Conservation (phyloP, 2,113 vertebrate genomes). For the Glareola pratincola region DNA sequence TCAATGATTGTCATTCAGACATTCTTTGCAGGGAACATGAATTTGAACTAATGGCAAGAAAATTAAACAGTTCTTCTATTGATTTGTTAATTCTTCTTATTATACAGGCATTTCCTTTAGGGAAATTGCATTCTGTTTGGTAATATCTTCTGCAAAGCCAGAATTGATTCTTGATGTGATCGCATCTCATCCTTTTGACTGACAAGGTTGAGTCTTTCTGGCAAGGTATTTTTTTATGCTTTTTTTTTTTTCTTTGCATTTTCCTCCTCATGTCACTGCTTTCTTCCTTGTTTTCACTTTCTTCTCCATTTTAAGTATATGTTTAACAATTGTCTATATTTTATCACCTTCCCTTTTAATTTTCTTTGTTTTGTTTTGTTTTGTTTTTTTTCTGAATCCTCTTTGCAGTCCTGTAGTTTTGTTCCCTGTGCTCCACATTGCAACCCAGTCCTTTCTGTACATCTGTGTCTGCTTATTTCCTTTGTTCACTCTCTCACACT, state of each 20-base stretch:
- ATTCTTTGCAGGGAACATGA: neutral
- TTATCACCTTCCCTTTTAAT: neutral
- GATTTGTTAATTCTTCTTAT: constrained; percentile 39
- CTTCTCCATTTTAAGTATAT: neutral
- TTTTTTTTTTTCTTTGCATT: neutral
- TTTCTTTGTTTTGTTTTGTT: neutral
- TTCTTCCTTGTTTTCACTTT: neutral
- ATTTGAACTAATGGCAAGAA: constrained; percentile 48
- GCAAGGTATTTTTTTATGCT: neutral
- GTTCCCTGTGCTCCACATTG: neutral
- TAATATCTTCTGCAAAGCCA: neutral
- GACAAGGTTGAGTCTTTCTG: neutral
- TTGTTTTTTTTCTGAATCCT: neutral
- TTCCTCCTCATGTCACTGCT: neutral
- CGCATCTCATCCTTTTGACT: neutral
- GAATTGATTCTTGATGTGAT: neutral
- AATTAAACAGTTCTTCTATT: constrained; percentile 33
- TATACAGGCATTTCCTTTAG: constrained; percentile 21
- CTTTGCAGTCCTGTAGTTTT: neutral
- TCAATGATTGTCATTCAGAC: constrained; percentile 16
- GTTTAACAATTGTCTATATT: neutral
- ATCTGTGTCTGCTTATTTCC: neutral
- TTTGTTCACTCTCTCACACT: neutral
- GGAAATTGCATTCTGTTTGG: neutral
- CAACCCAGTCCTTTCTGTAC: neutral